phyloP scores from a whole-genome alignment of 2,888 invertebrate genomes.

The Ectemnius lituratus region DNA sequence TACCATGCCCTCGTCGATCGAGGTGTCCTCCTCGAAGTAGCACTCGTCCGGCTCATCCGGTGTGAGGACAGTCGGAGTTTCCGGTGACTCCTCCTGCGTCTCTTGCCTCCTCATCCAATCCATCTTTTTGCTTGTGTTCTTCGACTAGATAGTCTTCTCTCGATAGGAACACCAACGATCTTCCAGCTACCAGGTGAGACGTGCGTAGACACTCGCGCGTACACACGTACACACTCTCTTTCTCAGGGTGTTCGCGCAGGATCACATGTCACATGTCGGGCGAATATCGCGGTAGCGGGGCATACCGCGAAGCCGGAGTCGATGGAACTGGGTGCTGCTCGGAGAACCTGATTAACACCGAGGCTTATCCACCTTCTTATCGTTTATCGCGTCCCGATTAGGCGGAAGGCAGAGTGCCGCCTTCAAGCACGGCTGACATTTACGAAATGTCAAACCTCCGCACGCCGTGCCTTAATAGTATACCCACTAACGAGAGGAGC shows the following conservation, averaged over 20 bases:
- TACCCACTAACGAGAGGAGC: slow-evolving; percentile 50
- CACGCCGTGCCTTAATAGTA: slow-evolving; percentile 31
- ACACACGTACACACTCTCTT: slow-evolving; percentile 17
- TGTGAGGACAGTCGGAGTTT: slow-evolving; percentile 61
- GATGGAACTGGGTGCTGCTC: background rate
- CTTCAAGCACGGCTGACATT: slow-evolving; percentile 48
- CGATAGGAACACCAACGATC: background rate
- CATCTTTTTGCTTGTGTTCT: slow-evolving; percentile 53
- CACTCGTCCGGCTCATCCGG: slow-evolving; percentile 72
- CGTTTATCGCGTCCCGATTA: slow-evolving; percentile 50
- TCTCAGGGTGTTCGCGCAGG: slow-evolving; percentile 1
- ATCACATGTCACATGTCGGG: slow-evolving; percentile 3
- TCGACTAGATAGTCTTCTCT: background rate
- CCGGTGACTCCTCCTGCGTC: slow-evolving; percentile 65
- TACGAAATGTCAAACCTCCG: slow-evolving; percentile 59
- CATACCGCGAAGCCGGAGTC: background rate
- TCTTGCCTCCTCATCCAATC: slow-evolving; percentile 72
- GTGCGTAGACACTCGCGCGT: no score
- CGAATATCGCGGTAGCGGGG: slow-evolving; percentile 1
- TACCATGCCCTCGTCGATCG: slow-evolving; percentile 76
- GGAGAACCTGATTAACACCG: background rate
- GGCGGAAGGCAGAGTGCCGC: slow-evolving; percentile 32
- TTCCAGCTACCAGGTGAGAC: background rate
- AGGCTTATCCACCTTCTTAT: slow-evolving; percentile 26
- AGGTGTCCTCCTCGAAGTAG: slow-evolving; percentile 72